These are phyloP conservation scores for Drosophila phalerata DNA, from an alignment of 2,888 invertebrate species.

Conservation along the genomic window DNA sequence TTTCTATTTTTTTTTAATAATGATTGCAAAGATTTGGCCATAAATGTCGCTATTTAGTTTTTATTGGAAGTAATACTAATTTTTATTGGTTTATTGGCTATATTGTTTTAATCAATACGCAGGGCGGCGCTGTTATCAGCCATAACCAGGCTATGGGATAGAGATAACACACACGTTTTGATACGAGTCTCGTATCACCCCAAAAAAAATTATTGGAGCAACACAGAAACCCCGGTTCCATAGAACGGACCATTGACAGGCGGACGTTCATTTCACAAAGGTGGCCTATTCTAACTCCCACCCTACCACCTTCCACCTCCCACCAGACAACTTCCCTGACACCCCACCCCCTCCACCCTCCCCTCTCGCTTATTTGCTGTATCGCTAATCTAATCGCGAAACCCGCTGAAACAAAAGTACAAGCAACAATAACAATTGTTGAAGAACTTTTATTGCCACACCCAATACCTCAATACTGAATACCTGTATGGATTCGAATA, in stretches of 20 bases:
- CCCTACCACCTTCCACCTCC: not conserved
- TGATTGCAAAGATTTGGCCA: conserved; percentile 81
- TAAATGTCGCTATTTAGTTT: conserved; percentile 83
- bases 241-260: conserved; percentile 39
- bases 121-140: conserved; percentile 49
- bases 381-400: conserved; percentile 75
- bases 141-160: conserved; percentile 49
- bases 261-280: conserved; percentile 57
- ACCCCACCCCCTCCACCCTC: not conserved
- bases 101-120: conserved; percentile 78
- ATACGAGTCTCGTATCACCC: conserved; percentile 41
- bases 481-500: conserved; percentile 9
- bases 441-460: conserved; percentile 79
- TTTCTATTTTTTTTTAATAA: conserved; percentile 56
- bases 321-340: not conserved
- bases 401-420: conserved; percentile 71
- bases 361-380: not conserved
- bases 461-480: conserved; percentile 47
- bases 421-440: conserved; percentile 57
- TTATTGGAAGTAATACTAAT: conserved; percentile 83
- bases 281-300: conserved; percentile 27
- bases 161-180: conserved; percentile 61
- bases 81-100: conserved; percentile 82
- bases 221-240: conserved; percentile 33
- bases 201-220: conserved; percentile 56